These are phyloP conservation scores for Coenobita brevimanus DNA, from an alignment of 1,140 invertebrate species.

Conservation along the genomic window DNA sequence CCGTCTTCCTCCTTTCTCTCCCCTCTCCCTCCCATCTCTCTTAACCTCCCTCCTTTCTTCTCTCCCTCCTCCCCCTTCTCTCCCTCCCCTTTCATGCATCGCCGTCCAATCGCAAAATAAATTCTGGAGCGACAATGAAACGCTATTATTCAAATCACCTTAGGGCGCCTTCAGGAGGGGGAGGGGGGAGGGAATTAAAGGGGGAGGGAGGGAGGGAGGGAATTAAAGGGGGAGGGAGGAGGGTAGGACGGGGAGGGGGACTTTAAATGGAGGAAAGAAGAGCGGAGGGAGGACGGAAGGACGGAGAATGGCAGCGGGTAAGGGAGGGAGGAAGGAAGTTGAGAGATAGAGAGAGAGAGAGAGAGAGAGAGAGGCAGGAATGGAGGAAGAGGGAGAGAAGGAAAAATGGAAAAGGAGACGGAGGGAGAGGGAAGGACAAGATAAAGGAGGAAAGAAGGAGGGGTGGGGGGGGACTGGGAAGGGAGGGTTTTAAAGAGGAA, in stretches of 20 bases:
- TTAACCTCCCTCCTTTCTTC: not conserved
- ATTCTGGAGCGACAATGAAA: constrained; percentile 60
- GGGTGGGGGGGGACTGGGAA: no score
- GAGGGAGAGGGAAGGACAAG: not conserved
- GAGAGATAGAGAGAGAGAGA: constrained; percentile 16
- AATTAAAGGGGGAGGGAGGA: not conserved
- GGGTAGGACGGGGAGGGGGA: no score
- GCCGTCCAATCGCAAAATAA: constrained; percentile 60
- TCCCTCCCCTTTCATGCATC: constrained; percentile 25
- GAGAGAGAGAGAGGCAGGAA: constrained; percentile 10
- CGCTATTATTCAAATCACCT: constrained; percentile 66
- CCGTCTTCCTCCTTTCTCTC: not conserved
- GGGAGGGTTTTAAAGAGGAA: no score
- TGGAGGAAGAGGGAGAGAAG: not conserved
- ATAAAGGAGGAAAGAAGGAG: not conserved
- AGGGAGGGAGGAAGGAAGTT: not conserved
- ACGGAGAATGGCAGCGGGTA: not conserved
- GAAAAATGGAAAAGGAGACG: not conserved
- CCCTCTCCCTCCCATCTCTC: not conserved
- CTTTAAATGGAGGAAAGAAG: no score
- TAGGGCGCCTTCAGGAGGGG: constrained; percentile 39
- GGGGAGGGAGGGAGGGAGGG: not conserved
- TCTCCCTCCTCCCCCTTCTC: not conserved
- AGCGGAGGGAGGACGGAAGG: no score
- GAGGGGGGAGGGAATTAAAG: no score